Evolutionary conservation across 2,888 invertebrate species (phyloP), one percentile per base, ranked within the genome.

Genomic region (Sisyra terminalis): DNA sequence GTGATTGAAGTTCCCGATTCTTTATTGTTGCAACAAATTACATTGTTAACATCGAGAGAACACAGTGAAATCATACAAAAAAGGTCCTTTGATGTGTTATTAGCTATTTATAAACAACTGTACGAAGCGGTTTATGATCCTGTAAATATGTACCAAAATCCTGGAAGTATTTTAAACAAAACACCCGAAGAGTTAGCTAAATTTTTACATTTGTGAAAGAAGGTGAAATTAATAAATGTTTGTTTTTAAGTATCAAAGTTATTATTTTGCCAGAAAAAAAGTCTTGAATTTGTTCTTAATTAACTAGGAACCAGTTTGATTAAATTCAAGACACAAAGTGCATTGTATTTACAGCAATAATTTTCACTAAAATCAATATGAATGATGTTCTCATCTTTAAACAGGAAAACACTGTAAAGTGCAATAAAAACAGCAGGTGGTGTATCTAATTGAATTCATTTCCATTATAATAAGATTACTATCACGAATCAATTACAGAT

Each of bases 101-200:
- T 84, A 45, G 84, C 88, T 17, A 88, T 92, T 52, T 94, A 93
- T 59, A 76, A 76, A 48, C 87, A 90, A 59, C 69, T 94, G 17
- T 82, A 86, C 60, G 73, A 81, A 48, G 78, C 81, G 35, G 80
- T 93, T 29, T 71, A 79, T 53, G 76, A 89, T 59, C 75, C 84
- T 1, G 62, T 61, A 15, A 90, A 90, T 67, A 72, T 78, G 3
- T 89, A 89, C 61, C 67, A 71, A 53, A 81, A 84, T 57, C 80
- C 86, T 0, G 67, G 70, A 15, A 60, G 66, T 34, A 70, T 90
- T 51, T 78, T 90, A 45, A 70, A 73, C 15, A 75, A 81, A 57
- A 78, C 78, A 14, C 88, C 90, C 2, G 83, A 86, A 30, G 78
- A 83, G 54, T 71, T 83, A 2, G 58, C 66, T 43, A 68, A 42